A percentile compares a stretch with the other conserved stretches of the same genome.
These are phyloP conservation scores for Symphodus melops DNA, from an alignment of 2,113 vertebrate genomes.

Conservation along the genomic window DNA sequence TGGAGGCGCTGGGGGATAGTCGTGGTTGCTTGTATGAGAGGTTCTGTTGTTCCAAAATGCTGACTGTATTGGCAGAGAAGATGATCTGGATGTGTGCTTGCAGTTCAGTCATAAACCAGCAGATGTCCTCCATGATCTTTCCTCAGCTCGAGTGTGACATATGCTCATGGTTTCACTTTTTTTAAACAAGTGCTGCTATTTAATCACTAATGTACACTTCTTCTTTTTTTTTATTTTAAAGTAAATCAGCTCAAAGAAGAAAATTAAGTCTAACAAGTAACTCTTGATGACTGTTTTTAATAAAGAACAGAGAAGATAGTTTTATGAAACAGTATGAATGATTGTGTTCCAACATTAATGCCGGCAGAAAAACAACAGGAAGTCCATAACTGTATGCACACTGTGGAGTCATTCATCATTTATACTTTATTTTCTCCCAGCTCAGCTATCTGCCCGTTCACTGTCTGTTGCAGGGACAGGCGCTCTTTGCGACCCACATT, in stretches of 20 bases:
- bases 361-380: background rate
- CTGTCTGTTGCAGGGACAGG: conserved; percentile 3
- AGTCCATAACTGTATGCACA: background rate
- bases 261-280: background rate
- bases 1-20: background rate
- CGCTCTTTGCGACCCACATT: conserved; percentile 41
- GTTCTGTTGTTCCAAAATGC: background rate
- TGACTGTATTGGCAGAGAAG: background rate
- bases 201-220: background rate
- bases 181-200: background rate
- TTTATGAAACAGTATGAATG: background rate
- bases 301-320: background rate
- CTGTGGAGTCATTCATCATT: conserved; percentile 30
- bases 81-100: background rate
- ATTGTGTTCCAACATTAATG: background rate
- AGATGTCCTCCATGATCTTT: conserved; percentile 59
- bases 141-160: background rate
- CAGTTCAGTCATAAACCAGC: conserved; percentile 51
- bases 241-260: background rate
- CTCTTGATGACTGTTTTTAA: background rate
- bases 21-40: background rate
- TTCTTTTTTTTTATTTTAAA: too few relatives aligned
- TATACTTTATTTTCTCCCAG: background rate
- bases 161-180: background rate
- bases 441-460: conserved; percentile 14